Conservation (phyloP, 1,140 invertebrate genomes). For the Drosophila persimilis region DNA sequence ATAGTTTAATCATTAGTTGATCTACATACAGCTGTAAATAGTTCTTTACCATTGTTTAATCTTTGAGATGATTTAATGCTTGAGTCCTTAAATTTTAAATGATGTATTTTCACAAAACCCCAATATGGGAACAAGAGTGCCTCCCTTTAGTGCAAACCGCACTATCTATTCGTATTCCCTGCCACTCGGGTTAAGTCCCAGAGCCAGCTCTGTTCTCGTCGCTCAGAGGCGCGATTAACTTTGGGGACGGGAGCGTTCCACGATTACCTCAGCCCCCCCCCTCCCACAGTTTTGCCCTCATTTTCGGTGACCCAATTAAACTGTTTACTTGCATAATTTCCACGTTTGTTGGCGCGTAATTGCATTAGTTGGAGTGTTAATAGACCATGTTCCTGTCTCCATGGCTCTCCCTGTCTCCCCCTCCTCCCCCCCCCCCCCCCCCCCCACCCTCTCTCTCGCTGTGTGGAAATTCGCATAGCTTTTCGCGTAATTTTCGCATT, state of each 20-base stretch:
- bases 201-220: too few relatives aligned
- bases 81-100: too few relatives aligned
- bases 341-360: slow-evolving; percentile 70
- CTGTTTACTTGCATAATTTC: slow-evolving; percentile 79
- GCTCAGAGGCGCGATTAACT: slow-evolving; percentile 19
- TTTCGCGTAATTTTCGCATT: slow-evolving; percentile 71
- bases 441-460: background rate
- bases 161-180: too few relatives aligned
- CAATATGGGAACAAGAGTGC: too few relatives aligned
- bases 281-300: slow-evolving; percentile 15
- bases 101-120: too few relatives aligned
- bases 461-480: slow-evolving; percentile 57
- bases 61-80: too few relatives aligned
- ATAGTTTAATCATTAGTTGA: too few relatives aligned
- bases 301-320: slow-evolving; percentile 70
- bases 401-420: background rate
- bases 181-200: too few relatives aligned
- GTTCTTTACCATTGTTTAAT: too few relatives aligned
- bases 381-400: slow-evolving; percentile 20
- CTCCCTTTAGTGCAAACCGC: too few relatives aligned
- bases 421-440: too few relatives aligned
- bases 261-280: slow-evolving; percentile 2
- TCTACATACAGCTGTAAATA: too few relatives aligned
- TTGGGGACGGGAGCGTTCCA: slow-evolving; percentile 20
- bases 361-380: slow-evolving; percentile 56